phyloP scores from a whole-genome alignment of 1,140 invertebrate genomes.

The Caerostris darwini region DNA sequence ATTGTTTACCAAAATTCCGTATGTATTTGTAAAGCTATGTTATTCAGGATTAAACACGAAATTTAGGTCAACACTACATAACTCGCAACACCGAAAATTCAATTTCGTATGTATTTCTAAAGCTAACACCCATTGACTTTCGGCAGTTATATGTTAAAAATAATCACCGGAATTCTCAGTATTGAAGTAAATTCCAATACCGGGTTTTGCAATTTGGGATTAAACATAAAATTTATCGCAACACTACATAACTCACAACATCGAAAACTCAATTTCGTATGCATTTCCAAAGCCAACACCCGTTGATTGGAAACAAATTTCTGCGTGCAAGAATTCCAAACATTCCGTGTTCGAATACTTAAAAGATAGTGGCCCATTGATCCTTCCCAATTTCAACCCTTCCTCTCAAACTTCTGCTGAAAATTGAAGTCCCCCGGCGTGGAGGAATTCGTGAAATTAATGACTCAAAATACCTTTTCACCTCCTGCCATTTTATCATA shows the following conservation, averaged over 20 bases:
- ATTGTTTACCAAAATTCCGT: no score
- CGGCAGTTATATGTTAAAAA: no score
- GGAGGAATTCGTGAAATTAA: constrained; percentile 48
- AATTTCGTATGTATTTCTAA: not conserved
- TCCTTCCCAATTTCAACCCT: constrained; percentile 18
- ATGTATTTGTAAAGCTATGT: no score
- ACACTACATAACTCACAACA: not conserved
- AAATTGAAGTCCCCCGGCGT: not conserved
- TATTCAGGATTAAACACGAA: not conserved
- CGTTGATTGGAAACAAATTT: not conserved
- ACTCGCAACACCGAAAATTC: not conserved
- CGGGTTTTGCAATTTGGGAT: not conserved
- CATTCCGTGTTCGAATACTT: constrained; percentile 13
- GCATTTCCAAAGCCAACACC: not conserved
- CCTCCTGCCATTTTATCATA: constrained; percentile 33
- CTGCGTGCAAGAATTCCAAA: not conserved
- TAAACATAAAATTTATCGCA: not conserved
- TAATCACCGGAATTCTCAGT: no score
- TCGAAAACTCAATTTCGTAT: not conserved
- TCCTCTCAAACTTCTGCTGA: constrained; percentile 11
- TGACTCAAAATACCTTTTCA: constrained; percentile 47
- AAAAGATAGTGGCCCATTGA: constrained; percentile 23
- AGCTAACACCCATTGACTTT: not conserved
- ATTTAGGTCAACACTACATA: not conserved
- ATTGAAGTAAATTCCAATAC: not conserved